Conservation (phyloP, 2,113 vertebrate genomes). For the Gambusia holbrooki region DNA sequence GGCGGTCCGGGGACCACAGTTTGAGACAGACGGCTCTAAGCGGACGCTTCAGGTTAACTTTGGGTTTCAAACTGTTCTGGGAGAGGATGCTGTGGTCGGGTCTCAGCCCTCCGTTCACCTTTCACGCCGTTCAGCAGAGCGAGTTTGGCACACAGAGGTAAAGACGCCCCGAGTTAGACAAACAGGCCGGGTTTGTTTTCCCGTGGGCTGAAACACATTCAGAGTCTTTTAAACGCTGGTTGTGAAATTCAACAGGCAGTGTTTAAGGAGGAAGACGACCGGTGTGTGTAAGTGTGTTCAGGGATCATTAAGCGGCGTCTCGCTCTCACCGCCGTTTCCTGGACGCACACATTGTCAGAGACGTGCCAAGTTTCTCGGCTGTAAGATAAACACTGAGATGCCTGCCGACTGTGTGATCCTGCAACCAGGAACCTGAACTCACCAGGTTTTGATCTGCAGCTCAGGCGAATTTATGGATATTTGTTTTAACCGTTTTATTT, state of each 20-base stretch:
- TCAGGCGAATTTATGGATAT: too few relatives aligned
- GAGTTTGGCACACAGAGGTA: constrained; percentile 10
- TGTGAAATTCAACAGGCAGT: constrained; percentile 83
- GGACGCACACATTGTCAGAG: constrained; percentile 62
- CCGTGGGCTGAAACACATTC: constrained; percentile 54
- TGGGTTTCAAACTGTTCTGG: constrained; percentile 75
- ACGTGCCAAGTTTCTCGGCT: constrained; percentile 64
- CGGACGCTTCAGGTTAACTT: constrained; percentile 58
- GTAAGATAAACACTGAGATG: constrained; percentile 63
- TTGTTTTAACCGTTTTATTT: too few relatives aligned
- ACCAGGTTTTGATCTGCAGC: not conserved
- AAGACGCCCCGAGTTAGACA: constrained; percentile 20
- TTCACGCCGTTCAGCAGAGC: constrained; percentile 17
- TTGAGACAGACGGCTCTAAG: too few relatives aligned
- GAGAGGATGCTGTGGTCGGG: constrained; percentile 70
- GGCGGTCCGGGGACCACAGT: too few relatives aligned
- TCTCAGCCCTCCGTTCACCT: constrained; percentile 33
- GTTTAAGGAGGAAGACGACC: constrained; percentile 71
- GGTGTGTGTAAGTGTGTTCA: constrained; percentile 39
- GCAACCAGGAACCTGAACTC: not conserved
- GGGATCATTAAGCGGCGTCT: constrained; percentile 64
- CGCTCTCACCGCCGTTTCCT: constrained; percentile 45
- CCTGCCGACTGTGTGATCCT: constrained; percentile 55
- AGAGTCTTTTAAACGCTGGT: constrained; percentile 71
- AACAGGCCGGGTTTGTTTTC: constrained; percentile 70